Evolutionary conservation across 2,888 invertebrate genomes (phyloP), one percentile per base, ranked within the genome.

Genomic region (Sisyra nigra): DNA sequence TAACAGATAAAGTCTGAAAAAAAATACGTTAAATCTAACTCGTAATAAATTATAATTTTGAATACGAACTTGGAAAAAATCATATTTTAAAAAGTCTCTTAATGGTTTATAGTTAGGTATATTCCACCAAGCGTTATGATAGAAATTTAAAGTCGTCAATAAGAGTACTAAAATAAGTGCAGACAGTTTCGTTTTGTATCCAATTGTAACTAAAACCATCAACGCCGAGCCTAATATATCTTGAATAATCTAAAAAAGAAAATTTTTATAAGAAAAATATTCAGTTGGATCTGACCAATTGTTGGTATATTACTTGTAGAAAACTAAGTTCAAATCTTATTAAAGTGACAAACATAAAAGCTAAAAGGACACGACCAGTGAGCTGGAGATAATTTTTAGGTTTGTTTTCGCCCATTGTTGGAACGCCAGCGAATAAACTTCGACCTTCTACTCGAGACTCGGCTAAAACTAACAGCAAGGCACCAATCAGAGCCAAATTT

Each of bases 31-130:
- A 11, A 35, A 35, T 11, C 14, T 35, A 35, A 11, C 9, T 35
- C 2, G 14, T 11, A 10, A 11, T 11, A 13, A 9, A 35, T n/a
- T 37, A 40, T 38, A 44, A 42, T 29, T 37, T 31, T 47, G 45
- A 39, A 38, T 39, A 56, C 58, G 66, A 63, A 89, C 91, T 80
- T 98, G 98, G 84, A 99, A 99, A 74, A 99, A 99, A 68, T 99
- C 98, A 60, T 99, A 99, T 73, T 99, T 99, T 52, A 99, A 80
- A 71, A 98, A 99, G 69, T 99, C 98, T 62, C 98, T 74, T 53
- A 97, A 80, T 43, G 96, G 94, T 57, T 92, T 92, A 64, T 93
- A 87, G 6, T 85, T 75, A 3, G 96, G 93, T 59, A 97, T 83
- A 55, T 76, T 75, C 98, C 98, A 98, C 89, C 93, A 99, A 50